Base-by-base conservation (phyloP, 2,797 vertebrate genomes). In the Enteromius thamalakanensis region DNA sequence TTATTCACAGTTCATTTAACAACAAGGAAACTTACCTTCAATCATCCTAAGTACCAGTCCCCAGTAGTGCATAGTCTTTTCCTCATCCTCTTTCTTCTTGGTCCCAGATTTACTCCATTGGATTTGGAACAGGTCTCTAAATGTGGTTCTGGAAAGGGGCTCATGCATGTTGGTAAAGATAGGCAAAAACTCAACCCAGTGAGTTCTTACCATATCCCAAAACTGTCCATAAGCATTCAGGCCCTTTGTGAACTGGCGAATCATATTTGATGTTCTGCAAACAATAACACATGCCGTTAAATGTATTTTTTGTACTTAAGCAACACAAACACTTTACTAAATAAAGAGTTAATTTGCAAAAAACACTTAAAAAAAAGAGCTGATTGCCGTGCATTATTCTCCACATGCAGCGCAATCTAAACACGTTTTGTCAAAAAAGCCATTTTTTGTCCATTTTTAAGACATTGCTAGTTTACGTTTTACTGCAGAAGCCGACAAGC, bases 181-280 rank as follows among this genome's bases (percentile, higher is more conserved):
- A 0, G 93, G 90, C 19, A 87, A 58, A 79, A 94, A 94, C 23
- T 80, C 55, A 42, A 88, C 71, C 88, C 91, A 92, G 87, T 93
- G 87, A 26, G 83, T 79, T 76, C 77, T 87, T 1, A 94, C 69
- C 19, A 69, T 70, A 32, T 92, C 89, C 94, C 93, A 95, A 78
- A 95, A 86, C 19, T 88, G 90, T 72, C 91, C 92, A 45, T 90
- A 94, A 82, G 91, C 90, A 88, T 93, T 93, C 86, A 94, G 60
- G 0, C 93, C 93, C 40, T 91, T 86, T 0, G 65, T 91, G 74
- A 95, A 94, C 89, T 94, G 93, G 58, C 87, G 83, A 83, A 93
- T 90, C 92, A 94, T 93, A 58, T 89, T 92, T 55, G 88, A 88
- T 69, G 91, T 89, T 86, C 94, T 94, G 77, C 72, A 65, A 68